Evolutionary conservation across 1,140 invertebrate genomes (phyloP).

Genomic region (Heliconius melpomene): DNA sequence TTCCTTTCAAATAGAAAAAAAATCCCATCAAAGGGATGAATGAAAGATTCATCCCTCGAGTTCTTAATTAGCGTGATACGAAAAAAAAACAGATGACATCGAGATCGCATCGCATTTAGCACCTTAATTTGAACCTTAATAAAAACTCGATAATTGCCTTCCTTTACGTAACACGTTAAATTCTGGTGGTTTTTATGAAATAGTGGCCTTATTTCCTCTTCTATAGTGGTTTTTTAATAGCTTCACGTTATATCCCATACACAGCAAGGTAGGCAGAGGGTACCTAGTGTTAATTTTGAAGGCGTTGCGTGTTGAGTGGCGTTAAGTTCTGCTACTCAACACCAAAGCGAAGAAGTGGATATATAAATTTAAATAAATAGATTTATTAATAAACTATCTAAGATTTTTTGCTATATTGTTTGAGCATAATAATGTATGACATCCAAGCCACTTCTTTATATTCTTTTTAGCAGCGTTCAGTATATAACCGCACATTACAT

Average conservation of each 20-base stretch:
- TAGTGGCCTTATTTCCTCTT: background rate
- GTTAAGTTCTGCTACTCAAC: too few relatives aligned
- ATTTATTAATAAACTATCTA: background rate
- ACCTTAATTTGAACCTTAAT: conserved; percentile 15
- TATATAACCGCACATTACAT: too few relatives aligned
- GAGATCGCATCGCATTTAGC: conserved; percentile 3
- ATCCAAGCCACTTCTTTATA: background rate
- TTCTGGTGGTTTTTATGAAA: background rate
- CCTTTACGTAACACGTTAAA: conserved; percentile 5
- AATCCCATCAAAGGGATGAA: background rate
- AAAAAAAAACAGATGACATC: conserved; percentile 24
- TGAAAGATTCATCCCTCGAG: background rate
- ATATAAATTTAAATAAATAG: too few relatives aligned
- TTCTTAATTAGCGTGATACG: conserved; percentile 27
- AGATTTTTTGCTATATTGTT: background rate
- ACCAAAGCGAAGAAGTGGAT: too few relatives aligned
- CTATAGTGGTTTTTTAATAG: background rate
- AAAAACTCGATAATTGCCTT: conserved; percentile 34
- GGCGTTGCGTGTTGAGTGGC: too few relatives aligned
- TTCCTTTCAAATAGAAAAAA: conserved; percentile 14
- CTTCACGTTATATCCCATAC: too few relatives aligned
- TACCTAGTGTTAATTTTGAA: too few relatives aligned
- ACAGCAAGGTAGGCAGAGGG: too few relatives aligned
- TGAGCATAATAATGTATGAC: background rate
- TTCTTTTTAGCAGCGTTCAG: background rate